These are phyloP conservation scores for Typhlichthys subterraneus DNA, from an alignment of 2,797 vertebrate genomes.

Conservation along the genomic window DNA sequence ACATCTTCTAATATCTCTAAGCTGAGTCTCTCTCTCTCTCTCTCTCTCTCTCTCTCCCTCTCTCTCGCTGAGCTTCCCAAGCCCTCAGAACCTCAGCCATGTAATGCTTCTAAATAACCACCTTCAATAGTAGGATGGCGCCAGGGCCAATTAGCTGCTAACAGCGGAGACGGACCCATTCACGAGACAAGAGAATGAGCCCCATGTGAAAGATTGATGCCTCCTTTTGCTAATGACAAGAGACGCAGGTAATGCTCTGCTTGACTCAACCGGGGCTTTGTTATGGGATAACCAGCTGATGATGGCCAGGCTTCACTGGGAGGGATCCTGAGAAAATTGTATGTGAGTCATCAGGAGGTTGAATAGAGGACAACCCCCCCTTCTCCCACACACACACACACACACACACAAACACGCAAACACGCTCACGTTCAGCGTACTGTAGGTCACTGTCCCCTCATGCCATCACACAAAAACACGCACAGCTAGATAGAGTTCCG, in stretches of 20 bases:
- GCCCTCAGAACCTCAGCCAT: slow-evolving; percentile 58
- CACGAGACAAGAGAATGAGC: slow-evolving; percentile 68
- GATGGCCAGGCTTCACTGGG: slow-evolving; percentile 35
- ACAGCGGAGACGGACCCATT: slow-evolving; percentile 75
- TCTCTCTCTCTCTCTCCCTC: slow-evolving; percentile 10
- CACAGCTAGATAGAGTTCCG: too few species aligned
- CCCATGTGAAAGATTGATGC: slow-evolving; percentile 71
- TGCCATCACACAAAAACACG: too few species aligned
- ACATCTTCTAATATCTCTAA: slow-evolving; percentile 37
- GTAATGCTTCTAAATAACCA: slow-evolving; percentile 81
- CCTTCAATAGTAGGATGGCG: slow-evolving; percentile 73
- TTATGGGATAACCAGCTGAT: slow-evolving; percentile 64
- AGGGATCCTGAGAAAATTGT: slow-evolving; percentile 25
- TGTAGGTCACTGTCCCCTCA: neutral
- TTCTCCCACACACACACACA: neutral
- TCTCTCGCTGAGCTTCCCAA: slow-evolving; percentile 38
- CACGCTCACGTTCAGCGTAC: neutral
- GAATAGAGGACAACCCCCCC: slow-evolving; percentile 10
- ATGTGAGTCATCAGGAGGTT: slow-evolving; percentile 21
- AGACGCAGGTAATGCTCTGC: slow-evolving; percentile 58
- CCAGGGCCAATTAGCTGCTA: slow-evolving; percentile 79
- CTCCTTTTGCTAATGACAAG: slow-evolving; percentile 70
- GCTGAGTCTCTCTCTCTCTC: slow-evolving; percentile 11
- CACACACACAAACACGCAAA: neutral
- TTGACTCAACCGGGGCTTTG: slow-evolving; percentile 45